Percentiles rank a stretch among this genome's conserved stretches.
Conservation (phyloP, 2,888 invertebrate genomes). For the Trachelus iudaicus region DNA sequence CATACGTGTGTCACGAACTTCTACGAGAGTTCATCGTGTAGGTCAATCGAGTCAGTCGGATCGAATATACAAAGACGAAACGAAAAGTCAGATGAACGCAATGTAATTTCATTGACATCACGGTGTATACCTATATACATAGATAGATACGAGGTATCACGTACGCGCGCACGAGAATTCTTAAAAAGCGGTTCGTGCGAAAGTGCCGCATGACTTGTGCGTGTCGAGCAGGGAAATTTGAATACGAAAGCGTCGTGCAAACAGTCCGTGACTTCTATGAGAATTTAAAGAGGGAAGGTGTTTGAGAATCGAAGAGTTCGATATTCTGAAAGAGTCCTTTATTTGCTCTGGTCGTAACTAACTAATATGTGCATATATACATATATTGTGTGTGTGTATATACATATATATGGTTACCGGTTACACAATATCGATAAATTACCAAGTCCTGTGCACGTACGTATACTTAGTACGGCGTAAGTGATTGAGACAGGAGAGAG, state of each 20-base stretch:
- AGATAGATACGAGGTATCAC: background rate
- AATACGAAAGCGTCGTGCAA: slow-evolving; percentile 1
- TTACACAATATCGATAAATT: background rate
- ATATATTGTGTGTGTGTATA: background rate
- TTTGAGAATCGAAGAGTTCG: background rate
- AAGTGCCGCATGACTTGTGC: background rate
- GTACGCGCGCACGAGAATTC: background rate
- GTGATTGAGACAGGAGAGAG: background rate
- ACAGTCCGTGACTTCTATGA: background rate
- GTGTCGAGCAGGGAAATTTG: background rate
- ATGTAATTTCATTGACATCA: background rate
- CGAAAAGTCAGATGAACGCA: background rate
- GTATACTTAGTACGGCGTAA: background rate
- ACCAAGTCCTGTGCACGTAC: background rate
- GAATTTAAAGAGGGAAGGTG: background rate
- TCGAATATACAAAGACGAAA: slow-evolving; percentile 1
- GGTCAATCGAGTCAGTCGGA: slow-evolving; percentile 8
- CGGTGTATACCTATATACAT: background rate
- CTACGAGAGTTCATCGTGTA: background rate
- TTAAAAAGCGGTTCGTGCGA: background rate
- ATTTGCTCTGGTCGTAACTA: background rate
- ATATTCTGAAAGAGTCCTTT: background rate
- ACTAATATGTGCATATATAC: background rate
- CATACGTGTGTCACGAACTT: background rate
- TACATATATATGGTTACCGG: background rate